Evolutionary conservation across 1,140 invertebrate genomes (phyloP), one percentile per base, ranked within the genome.

Genomic region (Pseudomyrmex flavicornis): DNA sequence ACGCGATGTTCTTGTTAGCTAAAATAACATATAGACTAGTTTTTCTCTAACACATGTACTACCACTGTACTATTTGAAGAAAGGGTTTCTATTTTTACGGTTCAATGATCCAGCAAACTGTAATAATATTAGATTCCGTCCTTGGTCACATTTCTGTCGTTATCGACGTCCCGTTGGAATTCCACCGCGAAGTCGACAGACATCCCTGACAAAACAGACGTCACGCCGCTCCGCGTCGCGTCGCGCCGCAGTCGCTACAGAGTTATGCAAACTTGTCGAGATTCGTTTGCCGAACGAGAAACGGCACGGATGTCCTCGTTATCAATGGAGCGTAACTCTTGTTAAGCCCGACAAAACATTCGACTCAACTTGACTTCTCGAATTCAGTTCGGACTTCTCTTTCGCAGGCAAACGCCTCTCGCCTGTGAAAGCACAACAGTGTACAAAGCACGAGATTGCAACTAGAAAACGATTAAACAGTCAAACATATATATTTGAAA

Each of bases 221-320:
- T 74, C 72, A 56, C 56, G 54, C n/a, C 69, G 61, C 73, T 54
- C 22, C 73, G 58, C 73, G 65, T 59, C 54, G 26, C 26, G 26
- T 0, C 35, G 35, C 4, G 76, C 65, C 12, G 44, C 65, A 61
- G 76, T 70, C 65, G 63, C 54, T 44, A 65, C 76, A 17, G 73
- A 83, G 72, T 83, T 83, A 83, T 77, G 82, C 82, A 83, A 83
- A 83, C 82, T 83, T 83, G 82, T 83, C 82, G 82, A 76, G 82
- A 83, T 83, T 83, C 79, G 70, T 82, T 82, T 82, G 61, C 69
- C 26, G 70, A 73, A 74, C 69, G 70, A 82, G 72, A 73, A 70
- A 82, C 58, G 59, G 70, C 59, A 73, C 69, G 50, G 73, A 48
- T 82, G 79, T 73, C 72, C 72, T 75, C 62, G 82, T 83, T 83